Evolutionary conservation across 2,113 vertebrate genomes (phyloP).

Genomic region (Upupa epops): DNA sequence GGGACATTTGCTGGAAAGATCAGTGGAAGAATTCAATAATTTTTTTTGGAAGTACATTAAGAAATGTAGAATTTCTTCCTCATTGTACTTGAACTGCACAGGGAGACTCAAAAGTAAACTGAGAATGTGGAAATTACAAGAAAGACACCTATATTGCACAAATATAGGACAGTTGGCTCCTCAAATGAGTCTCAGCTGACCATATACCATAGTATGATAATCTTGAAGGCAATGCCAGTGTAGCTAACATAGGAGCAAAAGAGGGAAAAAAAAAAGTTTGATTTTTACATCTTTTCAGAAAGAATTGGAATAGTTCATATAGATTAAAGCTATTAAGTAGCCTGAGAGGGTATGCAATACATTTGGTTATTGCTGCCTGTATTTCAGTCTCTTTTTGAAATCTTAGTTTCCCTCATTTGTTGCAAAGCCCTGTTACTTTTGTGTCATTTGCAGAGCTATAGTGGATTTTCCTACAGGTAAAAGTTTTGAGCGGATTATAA

Average conservation of each 20-base stretch:
- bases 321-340: neutral
- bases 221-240: neutral
- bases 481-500: neutral
- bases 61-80: neutral
- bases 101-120: neutral
- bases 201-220: neutral
- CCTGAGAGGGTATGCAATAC: fast-evolving
- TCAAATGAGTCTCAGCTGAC: neutral
- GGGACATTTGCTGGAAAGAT: neutral
- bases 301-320: neutral
- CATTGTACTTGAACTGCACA: neutral
- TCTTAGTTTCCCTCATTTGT: neutral
- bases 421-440: neutral
- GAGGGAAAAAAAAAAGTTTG: neutral
- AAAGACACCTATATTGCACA: neutral
- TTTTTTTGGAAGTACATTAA: neutral
- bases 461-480: neutral
- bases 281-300: neutral
- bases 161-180: neutral
- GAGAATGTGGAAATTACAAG: neutral
- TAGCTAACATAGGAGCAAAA: neutral
- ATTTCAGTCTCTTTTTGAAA: neutral
- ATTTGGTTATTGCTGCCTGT: neutral
- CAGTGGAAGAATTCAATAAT: neutral
- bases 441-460: neutral